Conservation (phyloP, 1,140 invertebrate genomes). For the Musca domestica region DNA sequence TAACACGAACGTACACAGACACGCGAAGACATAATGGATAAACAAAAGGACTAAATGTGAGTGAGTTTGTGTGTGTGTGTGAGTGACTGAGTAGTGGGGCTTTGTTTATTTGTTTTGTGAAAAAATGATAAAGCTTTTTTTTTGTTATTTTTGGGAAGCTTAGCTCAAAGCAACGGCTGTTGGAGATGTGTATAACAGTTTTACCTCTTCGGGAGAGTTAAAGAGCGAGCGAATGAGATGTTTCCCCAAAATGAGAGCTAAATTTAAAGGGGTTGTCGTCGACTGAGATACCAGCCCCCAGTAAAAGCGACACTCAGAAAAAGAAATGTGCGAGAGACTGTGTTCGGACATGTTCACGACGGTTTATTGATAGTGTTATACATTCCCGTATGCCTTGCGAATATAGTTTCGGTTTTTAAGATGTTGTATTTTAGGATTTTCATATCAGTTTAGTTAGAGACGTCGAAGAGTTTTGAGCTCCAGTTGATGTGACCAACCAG, state of each 20-base stretch:
- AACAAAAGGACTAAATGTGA: not conserved
- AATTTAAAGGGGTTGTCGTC: not conserved
- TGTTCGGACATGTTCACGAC: not conserved
- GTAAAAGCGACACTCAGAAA: not conserved
- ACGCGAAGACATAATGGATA: too few species aligned
- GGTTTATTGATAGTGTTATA: not conserved
- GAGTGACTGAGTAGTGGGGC: not conserved
- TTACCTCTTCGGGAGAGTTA: not conserved
- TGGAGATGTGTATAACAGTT: not conserved
- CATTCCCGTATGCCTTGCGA: not conserved
- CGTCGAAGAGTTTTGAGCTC: slow-evolving; percentile 11
- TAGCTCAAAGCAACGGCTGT: not conserved
- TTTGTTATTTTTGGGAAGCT: not conserved
- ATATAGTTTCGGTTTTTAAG: slow-evolving; percentile 13
- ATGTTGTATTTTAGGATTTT: slow-evolving; percentile 9
- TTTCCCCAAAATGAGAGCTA: not conserved
- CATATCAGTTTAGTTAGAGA: slow-evolving; percentile 18
- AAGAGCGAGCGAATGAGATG: not conserved
- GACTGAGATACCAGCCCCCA: not conserved
- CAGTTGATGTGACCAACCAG: too few species aligned
- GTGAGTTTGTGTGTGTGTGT: too few species aligned
- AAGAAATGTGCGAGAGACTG: not conserved
- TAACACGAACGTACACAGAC: too few species aligned
- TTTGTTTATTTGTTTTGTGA: too few species aligned
- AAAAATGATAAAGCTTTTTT: slow-evolving; percentile 7